phyloP scores from a whole-genome alignment of 2,113 vertebrate genomes.

The Ciconia stormi region DNA sequence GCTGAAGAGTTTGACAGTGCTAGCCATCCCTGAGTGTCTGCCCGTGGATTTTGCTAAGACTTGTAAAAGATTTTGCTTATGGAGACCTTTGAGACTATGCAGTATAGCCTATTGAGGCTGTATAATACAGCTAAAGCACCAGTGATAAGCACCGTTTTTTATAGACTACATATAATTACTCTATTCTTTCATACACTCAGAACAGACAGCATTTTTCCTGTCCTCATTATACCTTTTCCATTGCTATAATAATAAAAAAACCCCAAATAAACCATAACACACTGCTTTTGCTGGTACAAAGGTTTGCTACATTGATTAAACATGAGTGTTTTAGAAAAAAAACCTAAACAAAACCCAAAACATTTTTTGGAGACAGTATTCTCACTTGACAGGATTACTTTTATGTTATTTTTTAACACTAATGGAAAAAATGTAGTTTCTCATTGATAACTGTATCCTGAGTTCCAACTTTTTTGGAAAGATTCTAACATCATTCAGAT shows the following conservation, averaged over 20 bases:
- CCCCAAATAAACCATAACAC: neutral
- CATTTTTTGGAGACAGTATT: neutral
- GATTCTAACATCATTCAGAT: neutral
- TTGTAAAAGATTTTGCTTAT: neutral
- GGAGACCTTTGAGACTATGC: neutral
- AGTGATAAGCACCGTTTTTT: neutral
- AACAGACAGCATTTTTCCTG: neutral
- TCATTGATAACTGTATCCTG: neutral
- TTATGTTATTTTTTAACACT: neutral
- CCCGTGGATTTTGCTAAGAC: neutral
- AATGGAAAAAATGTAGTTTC: neutral
- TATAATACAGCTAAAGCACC: neutral
- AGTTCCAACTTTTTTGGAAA: neutral
- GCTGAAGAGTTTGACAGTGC: neutral
- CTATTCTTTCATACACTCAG: neutral
- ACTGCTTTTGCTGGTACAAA: neutral
- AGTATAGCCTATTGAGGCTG: neutral
- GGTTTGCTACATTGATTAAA: neutral
- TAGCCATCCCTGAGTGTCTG: neutral
- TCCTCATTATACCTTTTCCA: neutral
- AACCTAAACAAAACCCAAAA: neutral
- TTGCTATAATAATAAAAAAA: neutral
- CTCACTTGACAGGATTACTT: neutral
- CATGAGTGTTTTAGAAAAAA: neutral
- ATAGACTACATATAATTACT: neutral